Percentiles rank a stretch among this genome's conserved stretches.
Evolutionary conservation across 2,113 vertebrate genomes (phyloP).

Genomic region (Etheostoma cragini): DNA sequence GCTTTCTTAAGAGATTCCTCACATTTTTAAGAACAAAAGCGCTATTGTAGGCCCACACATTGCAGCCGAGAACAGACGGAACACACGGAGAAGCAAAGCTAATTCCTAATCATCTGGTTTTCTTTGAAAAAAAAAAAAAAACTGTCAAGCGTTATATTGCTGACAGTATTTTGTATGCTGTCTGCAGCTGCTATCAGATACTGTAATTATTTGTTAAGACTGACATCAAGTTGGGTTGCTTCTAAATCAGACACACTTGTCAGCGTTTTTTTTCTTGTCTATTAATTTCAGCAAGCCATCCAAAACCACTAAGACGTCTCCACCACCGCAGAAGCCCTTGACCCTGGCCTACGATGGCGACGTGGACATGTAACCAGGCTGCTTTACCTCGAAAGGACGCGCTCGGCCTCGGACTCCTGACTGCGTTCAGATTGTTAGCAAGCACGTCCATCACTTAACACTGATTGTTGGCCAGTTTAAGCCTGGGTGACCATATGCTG

Average conservation of each 20-base stretch:
- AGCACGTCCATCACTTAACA: conserved; percentile 26
- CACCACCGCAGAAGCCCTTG: conserved; percentile 94
- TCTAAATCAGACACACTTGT: conserved; percentile 38
- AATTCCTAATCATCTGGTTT: conserved; percentile 21
- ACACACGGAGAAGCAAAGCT: conserved; percentile 15
- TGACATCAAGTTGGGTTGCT: conserved; percentile 47
- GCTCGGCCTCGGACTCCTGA: conserved; percentile 26
- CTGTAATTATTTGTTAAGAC: conserved; percentile 55
- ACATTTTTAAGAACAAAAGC: conserved; percentile 22
- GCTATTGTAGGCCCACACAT: conserved; percentile 13
- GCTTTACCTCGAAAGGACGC: conserved; percentile 52
- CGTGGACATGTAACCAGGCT: conserved; percentile 91
- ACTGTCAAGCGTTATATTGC: conserved; percentile 56
- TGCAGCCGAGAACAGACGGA: conserved; percentile 20
- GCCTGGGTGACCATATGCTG: conserved; percentile 11
- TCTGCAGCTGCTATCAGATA: conserved; percentile 63
- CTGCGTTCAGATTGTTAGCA: conserved; percentile 34
- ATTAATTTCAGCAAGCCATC: conserved; percentile 88
- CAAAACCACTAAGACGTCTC: conserved; percentile 87
- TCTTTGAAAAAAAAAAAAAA: conserved; percentile 12
- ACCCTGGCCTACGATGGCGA: conserved; percentile 97
- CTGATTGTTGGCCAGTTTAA: conserved; percentile 10
- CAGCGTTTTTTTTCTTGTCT: conserved; percentile 26
- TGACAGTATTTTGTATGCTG: conserved; percentile 41
- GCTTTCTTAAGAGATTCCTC: not conserved